Evolutionary conservation across 2,113 vertebrate species (phyloP).

Genomic region (Zapornia atra): DNA sequence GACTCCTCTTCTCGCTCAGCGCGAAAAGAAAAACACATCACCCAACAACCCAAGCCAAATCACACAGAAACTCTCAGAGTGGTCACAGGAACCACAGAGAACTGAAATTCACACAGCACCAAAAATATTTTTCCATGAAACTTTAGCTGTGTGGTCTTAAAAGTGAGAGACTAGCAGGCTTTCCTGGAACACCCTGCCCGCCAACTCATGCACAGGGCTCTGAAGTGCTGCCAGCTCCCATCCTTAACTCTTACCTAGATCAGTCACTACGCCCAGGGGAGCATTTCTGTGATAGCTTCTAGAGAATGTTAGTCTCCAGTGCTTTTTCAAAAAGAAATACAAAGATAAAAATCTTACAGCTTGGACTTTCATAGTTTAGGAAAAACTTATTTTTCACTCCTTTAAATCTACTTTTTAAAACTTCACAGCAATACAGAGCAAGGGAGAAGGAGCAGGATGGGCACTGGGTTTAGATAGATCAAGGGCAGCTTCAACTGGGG

Average conservation of each 20-base stretch:
- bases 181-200: background rate
- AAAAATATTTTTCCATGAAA: background rate
- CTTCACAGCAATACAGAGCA: background rate
- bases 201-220: background rate
- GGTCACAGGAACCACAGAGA: background rate
- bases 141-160: background rate
- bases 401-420: background rate
- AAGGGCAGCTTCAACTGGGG: background rate
- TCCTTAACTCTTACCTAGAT: background rate
- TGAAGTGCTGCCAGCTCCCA: background rate
- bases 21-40: background rate
- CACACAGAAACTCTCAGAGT: background rate
- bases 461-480: background rate
- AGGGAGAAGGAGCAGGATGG: background rate
- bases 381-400: background rate
- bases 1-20: background rate
- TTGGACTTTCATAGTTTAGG: background rate
- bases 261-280: accelerated
- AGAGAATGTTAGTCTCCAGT: background rate
- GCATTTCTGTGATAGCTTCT: accelerated
- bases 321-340: background rate
- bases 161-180: background rate
- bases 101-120: background rate
- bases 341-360: background rate
- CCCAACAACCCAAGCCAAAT: background rate